A percentile compares a stretch with the other conserved stretches of the same genome.
phyloP scores from a whole-genome alignment of 2,888 invertebrate genomes.

The Drosophila prolongata region DNA sequence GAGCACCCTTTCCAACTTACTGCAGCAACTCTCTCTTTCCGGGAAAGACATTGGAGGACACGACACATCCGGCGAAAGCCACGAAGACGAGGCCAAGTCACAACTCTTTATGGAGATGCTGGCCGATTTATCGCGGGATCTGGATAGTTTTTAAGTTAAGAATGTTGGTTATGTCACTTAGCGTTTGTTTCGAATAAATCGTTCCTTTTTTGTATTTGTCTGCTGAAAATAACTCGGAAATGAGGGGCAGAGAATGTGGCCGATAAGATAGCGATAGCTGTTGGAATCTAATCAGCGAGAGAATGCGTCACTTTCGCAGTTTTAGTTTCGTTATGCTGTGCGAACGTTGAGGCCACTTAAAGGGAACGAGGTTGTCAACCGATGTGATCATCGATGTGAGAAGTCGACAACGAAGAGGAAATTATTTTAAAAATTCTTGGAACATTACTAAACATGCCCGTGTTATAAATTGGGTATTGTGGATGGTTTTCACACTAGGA shows the following conservation, averaged over 20 bases:
- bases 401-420: constrained; percentile 14
- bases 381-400: constrained; percentile 40
- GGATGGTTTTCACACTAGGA: too few relatives aligned
- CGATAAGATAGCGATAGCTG: constrained; percentile 43
- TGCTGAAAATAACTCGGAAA: constrained; percentile 28
- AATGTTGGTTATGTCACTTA: constrained; percentile 37
- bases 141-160: constrained; percentile 74
- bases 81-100: constrained; percentile 77
- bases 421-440: neutral
- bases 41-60: constrained; percentile 13
- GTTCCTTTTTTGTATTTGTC: constrained; percentile 18
- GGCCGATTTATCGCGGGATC: constrained; percentile 83
- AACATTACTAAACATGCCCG: neutral
- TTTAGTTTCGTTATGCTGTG: constrained; percentile 19
- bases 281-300: constrained; percentile 11
- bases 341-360: constrained; percentile 7
- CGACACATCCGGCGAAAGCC: constrained; percentile 20
- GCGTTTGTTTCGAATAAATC: constrained; percentile 23
- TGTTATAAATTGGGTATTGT: too few relatives aligned
- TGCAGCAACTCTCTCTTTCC: constrained; percentile 65
- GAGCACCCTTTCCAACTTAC: constrained; percentile 70
- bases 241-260: neutral
- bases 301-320: constrained; percentile 33
- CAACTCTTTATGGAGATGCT: constrained; percentile 84
- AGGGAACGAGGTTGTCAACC: constrained; percentile 32